Evolutionary conservation across 2,888 invertebrate genomes (phyloP).

Genomic region (Oegoconia quadripuncta): DNA sequence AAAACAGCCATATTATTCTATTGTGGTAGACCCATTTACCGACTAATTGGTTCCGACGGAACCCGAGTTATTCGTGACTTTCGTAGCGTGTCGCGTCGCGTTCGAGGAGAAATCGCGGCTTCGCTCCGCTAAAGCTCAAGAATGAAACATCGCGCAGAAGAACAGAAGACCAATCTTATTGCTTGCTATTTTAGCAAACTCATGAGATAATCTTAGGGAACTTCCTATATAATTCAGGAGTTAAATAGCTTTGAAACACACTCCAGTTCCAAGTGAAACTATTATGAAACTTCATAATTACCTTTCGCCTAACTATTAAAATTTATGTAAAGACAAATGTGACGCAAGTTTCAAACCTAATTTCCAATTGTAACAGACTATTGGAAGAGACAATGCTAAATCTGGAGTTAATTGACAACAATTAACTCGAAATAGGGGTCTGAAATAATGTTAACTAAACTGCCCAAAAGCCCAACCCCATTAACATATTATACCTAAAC

Average conservation of each 20-base stretch:
- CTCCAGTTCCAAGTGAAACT: no score
- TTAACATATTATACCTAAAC: no score
- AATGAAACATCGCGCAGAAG: slow-evolving; percentile 11
- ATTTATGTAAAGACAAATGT: slow-evolving; percentile 7
- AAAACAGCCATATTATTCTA: slow-evolving; percentile 57
- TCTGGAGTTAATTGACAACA: slow-evolving; percentile 26
- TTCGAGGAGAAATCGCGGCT: slow-evolving; percentile 50
- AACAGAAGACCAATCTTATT: slow-evolving; percentile 17
- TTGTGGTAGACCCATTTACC: slow-evolving; percentile 59
- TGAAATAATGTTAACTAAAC: slow-evolving; percentile 11
- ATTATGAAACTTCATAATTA: no score
- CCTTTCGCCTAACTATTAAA: background rate
- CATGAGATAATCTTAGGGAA: no score
- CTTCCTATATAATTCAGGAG: no score
- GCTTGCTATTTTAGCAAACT: no score
- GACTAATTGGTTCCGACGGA: slow-evolving; percentile 61
- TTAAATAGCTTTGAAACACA: no score
- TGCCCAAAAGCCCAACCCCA: slow-evolving; percentile 3
- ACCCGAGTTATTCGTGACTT: slow-evolving; percentile 45
- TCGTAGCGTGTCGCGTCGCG: slow-evolving; percentile 33
- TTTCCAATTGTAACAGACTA: slow-evolving; percentile 32
- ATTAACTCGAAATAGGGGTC: slow-evolving; percentile 9
- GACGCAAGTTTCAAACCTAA: slow-evolving; percentile 36
- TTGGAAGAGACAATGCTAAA: slow-evolving; percentile 24
- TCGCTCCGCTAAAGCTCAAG: slow-evolving; percentile 29